Evolutionary conservation across 2,888 invertebrate genomes (phyloP).

Genomic region (Orchesellides sinensis): DNA sequence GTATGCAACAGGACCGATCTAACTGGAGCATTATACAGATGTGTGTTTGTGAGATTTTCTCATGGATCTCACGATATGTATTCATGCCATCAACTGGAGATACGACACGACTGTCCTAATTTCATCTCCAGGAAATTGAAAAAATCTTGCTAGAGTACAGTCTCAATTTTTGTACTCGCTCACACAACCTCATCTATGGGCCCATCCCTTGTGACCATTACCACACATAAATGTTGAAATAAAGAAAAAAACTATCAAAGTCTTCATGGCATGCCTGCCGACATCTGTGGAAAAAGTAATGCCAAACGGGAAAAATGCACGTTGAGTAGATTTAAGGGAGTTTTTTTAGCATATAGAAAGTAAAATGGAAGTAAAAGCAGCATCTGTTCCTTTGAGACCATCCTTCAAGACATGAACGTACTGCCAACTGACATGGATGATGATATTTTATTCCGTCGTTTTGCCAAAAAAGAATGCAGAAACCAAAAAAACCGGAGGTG

Average conservation of each 20-base stretch:
- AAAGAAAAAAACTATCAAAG: slow-evolving; percentile 1
- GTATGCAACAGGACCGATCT: background rate
- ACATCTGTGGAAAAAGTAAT: slow-evolving; percentile 42
- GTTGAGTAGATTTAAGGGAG: slow-evolving; percentile 3
- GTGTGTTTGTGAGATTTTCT: background rate
- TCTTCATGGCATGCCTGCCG: slow-evolving; percentile 13
- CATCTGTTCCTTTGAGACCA: slow-evolving; percentile 39
- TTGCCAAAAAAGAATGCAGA: slow-evolving; percentile 30
- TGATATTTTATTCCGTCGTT: slow-evolving; percentile 54
- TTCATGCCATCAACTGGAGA: slow-evolving; percentile 14
- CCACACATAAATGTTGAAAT: slow-evolving; percentile 18
- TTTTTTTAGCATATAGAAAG: slow-evolving; percentile 15
- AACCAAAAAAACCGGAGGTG: background rate
- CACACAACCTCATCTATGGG: background rate
- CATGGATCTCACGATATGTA: slow-evolving; percentile 18
- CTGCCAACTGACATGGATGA: slow-evolving; percentile 47
- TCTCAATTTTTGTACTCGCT: background rate
- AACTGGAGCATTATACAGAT: background rate
- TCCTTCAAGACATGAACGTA: slow-evolving; percentile 49
- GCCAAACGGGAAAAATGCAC: slow-evolving; percentile 13
- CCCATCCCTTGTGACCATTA: background rate
- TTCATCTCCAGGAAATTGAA: slow-evolving; percentile 41
- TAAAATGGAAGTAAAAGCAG: slow-evolving; percentile 3
- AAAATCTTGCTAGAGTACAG: background rate
- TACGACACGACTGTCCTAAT: slow-evolving; percentile 40